A percentile compares a stretch with the other conserved stretches of the same genome.
phyloP scores from a whole-genome alignment of 2,888 invertebrate genomes.

The Ochropleura leucogaster region DNA sequence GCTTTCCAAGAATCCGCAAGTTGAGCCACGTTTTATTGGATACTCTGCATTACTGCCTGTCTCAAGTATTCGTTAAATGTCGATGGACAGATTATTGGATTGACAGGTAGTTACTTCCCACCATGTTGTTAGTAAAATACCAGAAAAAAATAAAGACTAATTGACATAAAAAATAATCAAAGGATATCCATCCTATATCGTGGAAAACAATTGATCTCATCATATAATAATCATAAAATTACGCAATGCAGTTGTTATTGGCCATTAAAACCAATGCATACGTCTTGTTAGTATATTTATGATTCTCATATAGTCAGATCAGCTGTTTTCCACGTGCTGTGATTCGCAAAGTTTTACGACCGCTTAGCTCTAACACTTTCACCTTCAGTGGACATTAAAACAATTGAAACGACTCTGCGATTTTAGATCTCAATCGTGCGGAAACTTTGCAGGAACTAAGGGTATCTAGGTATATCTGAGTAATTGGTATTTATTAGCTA shows the following conservation, averaged over 20 bases:
- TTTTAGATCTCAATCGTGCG: slow-evolving; percentile 35
- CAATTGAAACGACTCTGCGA: slow-evolving; percentile 41
- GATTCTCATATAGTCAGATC: slow-evolving; percentile 1
- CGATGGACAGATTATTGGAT: slow-evolving; percentile 15
- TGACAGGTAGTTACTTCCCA: neutral
- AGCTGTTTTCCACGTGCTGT: slow-evolving; percentile 25
- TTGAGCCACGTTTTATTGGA: slow-evolving; percentile 53
- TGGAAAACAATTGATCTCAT: slow-evolving; percentile 12
- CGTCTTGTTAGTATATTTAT: neutral
- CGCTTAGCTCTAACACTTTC: slow-evolving; percentile 45
- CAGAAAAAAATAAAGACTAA: too few relatives aligned
- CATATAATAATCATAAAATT: neutral
- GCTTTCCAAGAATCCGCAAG: slow-evolving; percentile 63
- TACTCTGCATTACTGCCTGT: slow-evolving; percentile 35
- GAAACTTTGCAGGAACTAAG: slow-evolving; percentile 59
- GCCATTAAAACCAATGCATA: neutral
- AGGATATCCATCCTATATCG: neutral
- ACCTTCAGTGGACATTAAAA: slow-evolving; percentile 43
- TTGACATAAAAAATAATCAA: neutral
- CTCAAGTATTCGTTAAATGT: slow-evolving; percentile 29
- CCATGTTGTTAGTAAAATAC: neutral
- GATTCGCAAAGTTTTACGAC: slow-evolving; percentile 26
- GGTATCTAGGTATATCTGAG: slow-evolving; percentile 45
- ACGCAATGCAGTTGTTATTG: neutral
- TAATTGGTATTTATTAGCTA: slow-evolving; percentile 71